Percentiles rank a stretch among this genome's conserved stretches.
These are phyloP conservation scores for Protonemura montana DNA, from an alignment of 2,888 invertebrate species.

Conservation along the genomic window DNA sequence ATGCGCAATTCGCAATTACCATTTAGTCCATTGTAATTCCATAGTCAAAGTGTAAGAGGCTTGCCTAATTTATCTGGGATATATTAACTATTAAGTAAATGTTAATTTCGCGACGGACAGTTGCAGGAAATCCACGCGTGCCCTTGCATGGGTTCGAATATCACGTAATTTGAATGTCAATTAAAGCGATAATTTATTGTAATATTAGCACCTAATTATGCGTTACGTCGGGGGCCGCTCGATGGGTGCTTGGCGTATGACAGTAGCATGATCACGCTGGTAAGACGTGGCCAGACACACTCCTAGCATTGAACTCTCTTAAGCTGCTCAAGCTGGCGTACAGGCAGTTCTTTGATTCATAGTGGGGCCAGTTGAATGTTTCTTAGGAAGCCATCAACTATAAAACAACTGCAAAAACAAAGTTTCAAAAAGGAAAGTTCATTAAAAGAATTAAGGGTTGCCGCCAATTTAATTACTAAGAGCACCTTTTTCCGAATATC, in stretches of 20 bases:
- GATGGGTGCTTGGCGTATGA: background rate
- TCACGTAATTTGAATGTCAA: conserved; percentile 38
- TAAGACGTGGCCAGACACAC: background rate
- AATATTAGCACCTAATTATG: conserved; percentile 27
- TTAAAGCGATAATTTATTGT: conserved; percentile 27
- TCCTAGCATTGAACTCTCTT: background rate
- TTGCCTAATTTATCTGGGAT: background rate
- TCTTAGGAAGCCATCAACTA: no score
- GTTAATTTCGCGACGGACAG: background rate
- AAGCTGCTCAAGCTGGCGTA: background rate
- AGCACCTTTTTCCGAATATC: no score
- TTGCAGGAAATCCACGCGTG: conserved; percentile 18
- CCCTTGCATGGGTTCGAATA: conserved; percentile 14
- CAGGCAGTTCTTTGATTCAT: no score
- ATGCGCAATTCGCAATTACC: conserved; percentile 10
- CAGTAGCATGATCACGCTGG: background rate
- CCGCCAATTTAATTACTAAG: no score
- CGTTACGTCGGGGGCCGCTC: background rate
- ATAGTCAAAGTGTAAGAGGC: background rate
- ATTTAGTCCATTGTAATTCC: background rate
- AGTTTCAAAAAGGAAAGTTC: no score
- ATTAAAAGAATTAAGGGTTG: no score
- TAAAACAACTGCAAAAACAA: no score
- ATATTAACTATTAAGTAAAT: background rate
- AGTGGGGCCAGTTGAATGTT: no score